Percentiles rank a stretch among this genome's conserved stretches.
These are phyloP conservation scores for Eupelmus urozonus DNA, from an alignment of 2,888 invertebrate genomes.

Conservation along the genomic window DNA sequence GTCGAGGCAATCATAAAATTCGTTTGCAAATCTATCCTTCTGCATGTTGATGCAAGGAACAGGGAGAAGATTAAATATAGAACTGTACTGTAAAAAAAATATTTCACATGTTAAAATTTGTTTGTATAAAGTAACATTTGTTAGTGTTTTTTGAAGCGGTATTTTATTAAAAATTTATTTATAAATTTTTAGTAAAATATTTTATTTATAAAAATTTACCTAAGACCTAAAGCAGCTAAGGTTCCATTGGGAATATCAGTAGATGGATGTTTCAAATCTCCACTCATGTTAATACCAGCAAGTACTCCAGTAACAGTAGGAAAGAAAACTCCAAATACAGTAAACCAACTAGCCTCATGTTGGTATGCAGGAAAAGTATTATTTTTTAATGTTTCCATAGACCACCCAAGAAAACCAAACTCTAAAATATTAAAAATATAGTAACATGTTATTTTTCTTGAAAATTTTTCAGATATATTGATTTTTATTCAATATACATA, in stretches of 20 bases:
- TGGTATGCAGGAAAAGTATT: constrained; percentile 90
- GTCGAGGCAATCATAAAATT: constrained; percentile 96
- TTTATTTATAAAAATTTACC: constrained; percentile 79
- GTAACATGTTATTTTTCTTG: constrained; percentile 17
- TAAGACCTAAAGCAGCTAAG: constrained; percentile 92
- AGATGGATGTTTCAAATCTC: constrained; percentile 94
- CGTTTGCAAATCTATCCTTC: constrained; percentile 83
- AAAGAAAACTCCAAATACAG: constrained; percentile 97
- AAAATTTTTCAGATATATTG: too few species aligned
- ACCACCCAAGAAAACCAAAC: constrained; percentile 92
- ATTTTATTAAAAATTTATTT: background rate
- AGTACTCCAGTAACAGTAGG: constrained; percentile 98
- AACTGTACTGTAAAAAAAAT: constrained; percentile 82
- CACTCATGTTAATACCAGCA: constrained; percentile 99
- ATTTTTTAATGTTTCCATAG: constrained; percentile 86
- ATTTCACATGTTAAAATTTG: constrained; percentile 33
- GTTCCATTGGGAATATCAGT: constrained; percentile 96
- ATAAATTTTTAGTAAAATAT: too few species aligned
- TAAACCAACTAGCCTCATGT: constrained; percentile 93
- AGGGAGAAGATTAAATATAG: constrained; percentile 93
- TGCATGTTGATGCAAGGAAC: constrained; percentile 93
- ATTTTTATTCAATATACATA: constrained; percentile 74
- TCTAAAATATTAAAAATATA: constrained; percentile 77
- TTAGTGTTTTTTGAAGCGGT: background rate
- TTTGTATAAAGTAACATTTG: background rate